Conservation (phyloP, 1,140 invertebrate genomes). For the Augochlora pura region DNA sequence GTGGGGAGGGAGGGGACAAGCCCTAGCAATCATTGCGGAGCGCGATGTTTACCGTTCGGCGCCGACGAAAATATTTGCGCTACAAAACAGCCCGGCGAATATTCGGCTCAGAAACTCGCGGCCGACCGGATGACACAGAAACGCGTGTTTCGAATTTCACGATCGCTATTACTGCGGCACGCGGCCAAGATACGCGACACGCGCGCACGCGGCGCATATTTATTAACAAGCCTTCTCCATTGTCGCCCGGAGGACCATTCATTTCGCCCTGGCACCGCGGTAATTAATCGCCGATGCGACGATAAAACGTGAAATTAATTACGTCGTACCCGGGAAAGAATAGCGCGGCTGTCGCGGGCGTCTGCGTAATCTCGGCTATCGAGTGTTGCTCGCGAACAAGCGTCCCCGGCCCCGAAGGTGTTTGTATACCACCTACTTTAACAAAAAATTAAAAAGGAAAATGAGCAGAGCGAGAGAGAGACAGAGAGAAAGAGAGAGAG, state of each 20-base stretch:
- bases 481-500: no score
- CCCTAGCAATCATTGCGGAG: not conserved
- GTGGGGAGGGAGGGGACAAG: no score
- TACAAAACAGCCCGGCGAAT: slow-evolving; percentile 8
- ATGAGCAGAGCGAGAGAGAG: no score
- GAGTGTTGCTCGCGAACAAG: not conserved
- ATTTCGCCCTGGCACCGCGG: slow-evolving; percentile 6
- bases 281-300: slow-evolving; percentile 43
- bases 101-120: not conserved
- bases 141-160: slow-evolving; percentile 35
- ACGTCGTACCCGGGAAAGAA: slow-evolving; percentile 27
- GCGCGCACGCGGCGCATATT: slow-evolving; percentile 22
- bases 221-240: slow-evolving; percentile 42
- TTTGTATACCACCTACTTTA: no score
- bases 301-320: slow-evolving; percentile 50
- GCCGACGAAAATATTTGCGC: slow-evolving; percentile 26
- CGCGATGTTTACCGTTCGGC: slow-evolving; percentile 20
- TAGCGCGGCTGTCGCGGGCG: slow-evolving; percentile 3
- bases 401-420: no score
- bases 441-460: no score
- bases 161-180: slow-evolving; percentile 18
- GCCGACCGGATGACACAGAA: slow-evolving; percentile 19
- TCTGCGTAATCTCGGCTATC: slow-evolving; percentile 31
- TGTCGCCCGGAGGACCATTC: slow-evolving; percentile 33
- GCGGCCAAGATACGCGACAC: slow-evolving; percentile 1